Evolutionary conservation across 2,113 vertebrate species (phyloP).

Genomic region (Centrocercus urophasianus): DNA sequence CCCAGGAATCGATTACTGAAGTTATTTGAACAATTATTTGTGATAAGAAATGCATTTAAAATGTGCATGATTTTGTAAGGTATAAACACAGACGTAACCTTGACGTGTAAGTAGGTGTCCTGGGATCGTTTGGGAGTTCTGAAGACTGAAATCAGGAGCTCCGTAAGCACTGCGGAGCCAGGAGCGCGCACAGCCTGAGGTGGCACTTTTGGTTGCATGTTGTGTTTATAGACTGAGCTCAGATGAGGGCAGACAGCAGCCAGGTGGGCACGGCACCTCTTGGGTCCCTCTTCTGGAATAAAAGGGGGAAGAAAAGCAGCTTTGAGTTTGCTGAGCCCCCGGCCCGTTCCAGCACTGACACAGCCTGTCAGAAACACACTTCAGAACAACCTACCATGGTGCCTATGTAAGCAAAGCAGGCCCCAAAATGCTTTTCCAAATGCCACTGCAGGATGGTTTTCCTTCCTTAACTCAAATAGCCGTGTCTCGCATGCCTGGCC

Average conservation of each 20-base stretch:
- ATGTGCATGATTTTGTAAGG: neutral
- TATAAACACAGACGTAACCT: neutral
- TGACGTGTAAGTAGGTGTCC: neutral
- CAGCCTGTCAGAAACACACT: accelerated
- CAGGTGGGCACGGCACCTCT: accelerated
- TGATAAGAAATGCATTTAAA: neutral
- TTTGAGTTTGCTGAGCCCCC: accelerated
- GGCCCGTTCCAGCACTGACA: neutral
- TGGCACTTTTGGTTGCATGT: neutral
- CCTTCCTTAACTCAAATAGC: accelerated
- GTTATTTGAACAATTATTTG: neutral
- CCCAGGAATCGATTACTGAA: neutral
- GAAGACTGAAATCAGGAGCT: neutral
- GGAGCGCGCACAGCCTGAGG: neutral
- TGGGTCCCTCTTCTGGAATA: neutral
- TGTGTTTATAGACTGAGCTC: neutral
- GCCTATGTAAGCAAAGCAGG: neutral
- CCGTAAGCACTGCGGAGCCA: neutral
- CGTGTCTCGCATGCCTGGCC: neutral
- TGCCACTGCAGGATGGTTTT: neutral
- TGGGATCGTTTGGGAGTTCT: neutral
- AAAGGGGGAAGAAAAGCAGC: accelerated
- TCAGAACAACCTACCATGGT: accelerated
- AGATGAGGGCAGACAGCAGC: neutral
- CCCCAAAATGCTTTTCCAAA: neutral